Evolutionary conservation across 2,888 invertebrate genomes (phyloP).

Genomic region (Papilio protenor): DNA sequence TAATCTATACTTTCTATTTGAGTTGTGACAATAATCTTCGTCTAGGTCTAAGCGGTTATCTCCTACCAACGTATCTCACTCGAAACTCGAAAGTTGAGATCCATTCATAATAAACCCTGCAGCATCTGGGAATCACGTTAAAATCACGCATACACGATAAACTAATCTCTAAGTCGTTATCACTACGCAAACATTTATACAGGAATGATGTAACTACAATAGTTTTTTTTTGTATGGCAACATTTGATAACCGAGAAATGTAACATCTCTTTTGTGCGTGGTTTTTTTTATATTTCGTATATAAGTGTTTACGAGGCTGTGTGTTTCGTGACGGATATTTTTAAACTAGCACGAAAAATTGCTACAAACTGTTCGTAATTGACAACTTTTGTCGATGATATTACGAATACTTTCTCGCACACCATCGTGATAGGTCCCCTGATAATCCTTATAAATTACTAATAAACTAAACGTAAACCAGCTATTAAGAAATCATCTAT

Average conservation of each 20-base stretch:
- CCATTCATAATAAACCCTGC: neutral
- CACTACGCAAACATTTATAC: slow-evolving; percentile 37
- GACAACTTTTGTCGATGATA: no score
- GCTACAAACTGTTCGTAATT: no score
- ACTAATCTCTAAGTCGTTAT: slow-evolving; percentile 40
- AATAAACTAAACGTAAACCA: no score
- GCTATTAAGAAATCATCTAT: no score
- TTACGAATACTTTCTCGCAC: no score
- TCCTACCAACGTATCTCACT: neutral
- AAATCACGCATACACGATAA: slow-evolving; percentile 37
- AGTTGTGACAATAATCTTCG: neutral
- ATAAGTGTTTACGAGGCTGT: neutral
- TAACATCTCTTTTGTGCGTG: slow-evolving; percentile 33
- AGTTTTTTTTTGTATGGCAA: slow-evolving; percentile 36
- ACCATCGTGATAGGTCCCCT: no score
- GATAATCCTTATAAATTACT: no score
- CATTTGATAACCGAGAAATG: slow-evolving; percentile 38
- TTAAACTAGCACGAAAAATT: no score
- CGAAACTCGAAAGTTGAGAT: neutral
- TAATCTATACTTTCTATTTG: neutral
- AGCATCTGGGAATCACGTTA: slow-evolving; percentile 37
- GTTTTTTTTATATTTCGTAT: neutral
- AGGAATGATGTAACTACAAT: slow-evolving; percentile 41
- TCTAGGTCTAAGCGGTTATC: neutral
- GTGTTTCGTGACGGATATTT: neutral